Evolutionary conservation across 2,888 invertebrate genomes (phyloP).

Genomic region (Ophioninae sp.): DNA sequence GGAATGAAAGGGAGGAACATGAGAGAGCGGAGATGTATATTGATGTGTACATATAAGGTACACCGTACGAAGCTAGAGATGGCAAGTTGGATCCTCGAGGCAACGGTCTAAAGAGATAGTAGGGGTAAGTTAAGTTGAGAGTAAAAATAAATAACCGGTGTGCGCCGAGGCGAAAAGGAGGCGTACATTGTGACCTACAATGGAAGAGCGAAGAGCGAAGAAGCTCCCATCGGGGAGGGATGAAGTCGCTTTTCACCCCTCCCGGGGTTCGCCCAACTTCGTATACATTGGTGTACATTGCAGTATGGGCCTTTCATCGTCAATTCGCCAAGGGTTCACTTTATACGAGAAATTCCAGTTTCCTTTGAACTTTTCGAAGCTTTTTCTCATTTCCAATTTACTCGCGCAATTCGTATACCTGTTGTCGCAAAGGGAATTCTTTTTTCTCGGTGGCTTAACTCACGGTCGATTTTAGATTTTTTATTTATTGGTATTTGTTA

Average conservation of each 20-base stretch:
- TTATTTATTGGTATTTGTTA: no score
- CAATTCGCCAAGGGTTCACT: neutral
- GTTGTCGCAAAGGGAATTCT: neutral
- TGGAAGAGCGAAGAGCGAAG: conserved; percentile 29
- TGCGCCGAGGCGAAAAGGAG: conserved; percentile 44
- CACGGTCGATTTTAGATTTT: no score
- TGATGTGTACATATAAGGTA: neutral
- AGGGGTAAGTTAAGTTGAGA: conserved; percentile 39
- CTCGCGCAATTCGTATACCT: neutral
- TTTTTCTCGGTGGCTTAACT: neutral
- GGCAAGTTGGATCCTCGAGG: conserved; percentile 13
- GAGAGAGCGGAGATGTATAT: neutral
- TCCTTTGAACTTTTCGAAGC: neutral
- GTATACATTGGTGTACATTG: neutral
- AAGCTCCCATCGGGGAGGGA: conserved; percentile 24
- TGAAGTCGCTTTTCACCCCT: conserved; percentile 52
- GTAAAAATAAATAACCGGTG: conserved; percentile 58
- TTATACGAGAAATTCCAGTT: neutral
- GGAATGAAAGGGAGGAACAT: conserved; percentile 28
- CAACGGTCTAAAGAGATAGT: neutral
- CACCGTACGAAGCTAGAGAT: conserved; percentile 1
- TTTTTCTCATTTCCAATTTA: neutral
- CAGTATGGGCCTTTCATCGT: neutral
- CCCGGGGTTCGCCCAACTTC: conserved; percentile 30
- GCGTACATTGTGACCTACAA: conserved; percentile 55